Base-by-base conservation (phyloP, 1,140 invertebrate species). In the Drosophila fuyamai region DNA sequence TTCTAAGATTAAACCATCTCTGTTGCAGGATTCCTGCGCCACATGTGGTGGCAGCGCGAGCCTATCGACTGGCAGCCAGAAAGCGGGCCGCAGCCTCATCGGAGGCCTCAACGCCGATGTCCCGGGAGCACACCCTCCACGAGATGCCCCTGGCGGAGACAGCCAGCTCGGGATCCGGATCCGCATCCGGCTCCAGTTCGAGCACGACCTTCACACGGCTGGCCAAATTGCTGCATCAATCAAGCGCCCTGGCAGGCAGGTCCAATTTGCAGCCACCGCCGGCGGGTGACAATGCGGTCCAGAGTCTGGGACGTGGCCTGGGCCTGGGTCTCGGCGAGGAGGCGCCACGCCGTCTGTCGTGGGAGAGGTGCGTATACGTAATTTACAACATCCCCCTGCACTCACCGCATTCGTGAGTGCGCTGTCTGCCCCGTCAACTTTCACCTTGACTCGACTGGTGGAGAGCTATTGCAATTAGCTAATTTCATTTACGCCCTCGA, bases 161-260 rank as follows among this genome's bases (percentile, higher is more conserved):
- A 23, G 60, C 65, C 14, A 47, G 57, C 41, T 65, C 55, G 32
- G 62, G 50, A 50, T 59, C 57, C 5, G 61, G 48, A 8, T 44
- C 66, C 8, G 48, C 51, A 35, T 41, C 67, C 13, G 50, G 46
- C 38, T 58, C 73, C 2, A 59, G 71, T 23, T 71, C 72, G 86
- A 94, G 79, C 85, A 94, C 94, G 13, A 93, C 95, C 7, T 94
- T 96, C 18, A 95, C 95, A 56, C 94, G 95, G 38, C 93, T 97
- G 29, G 94, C 96, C 7, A 94, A 95, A 70, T 93, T 96, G 35
- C 93, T 97, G 48, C 95, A 96, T 79, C 95, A 96, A 93, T 75
- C 93, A 92, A 70, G 89, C 66, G 58, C 75, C 91, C 92, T 51
- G 74, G 56, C 82, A 29, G 66, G 59, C 57, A 91, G 83, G 92